Percentiles rank a stretch among this genome's conserved stretches.
These are phyloP conservation scores for Scomber scombrus DNA, from an alignment of 2,113 vertebrate species.

Conservation along the genomic window DNA sequence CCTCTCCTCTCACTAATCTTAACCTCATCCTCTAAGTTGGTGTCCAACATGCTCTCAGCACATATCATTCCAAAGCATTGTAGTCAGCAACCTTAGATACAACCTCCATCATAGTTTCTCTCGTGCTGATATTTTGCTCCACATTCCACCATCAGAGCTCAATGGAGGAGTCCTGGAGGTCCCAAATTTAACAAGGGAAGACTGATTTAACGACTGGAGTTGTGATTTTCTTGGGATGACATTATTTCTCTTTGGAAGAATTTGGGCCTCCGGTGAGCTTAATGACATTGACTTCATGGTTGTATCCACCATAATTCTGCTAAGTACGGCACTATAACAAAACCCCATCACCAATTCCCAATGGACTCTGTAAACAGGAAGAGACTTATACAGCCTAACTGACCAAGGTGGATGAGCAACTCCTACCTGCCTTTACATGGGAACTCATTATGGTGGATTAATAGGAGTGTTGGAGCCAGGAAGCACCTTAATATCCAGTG, in stretches of 20 bases:
- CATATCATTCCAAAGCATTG: conserved; percentile 5
- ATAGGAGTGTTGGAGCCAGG: conserved; percentile 34
- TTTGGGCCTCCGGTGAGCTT: conserved; percentile 35
- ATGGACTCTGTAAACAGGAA: conserved; percentile 39
- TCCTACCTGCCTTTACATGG: conserved; percentile 26
- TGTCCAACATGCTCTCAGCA: conserved; percentile 15
- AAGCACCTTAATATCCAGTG: conserved; percentile 64
- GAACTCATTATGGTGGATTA: conserved; percentile 26
- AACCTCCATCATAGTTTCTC: conserved; percentile 2
- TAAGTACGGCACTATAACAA: conserved; percentile 31
- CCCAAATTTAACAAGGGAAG: background rate
- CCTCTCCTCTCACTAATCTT: background rate
- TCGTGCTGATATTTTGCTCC: conserved; percentile 22
- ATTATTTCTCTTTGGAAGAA: conserved; percentile 13
- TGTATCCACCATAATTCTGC: conserved; percentile 34
- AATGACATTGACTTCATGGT: conserved; percentile 45
- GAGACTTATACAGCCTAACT: conserved; percentile 63
- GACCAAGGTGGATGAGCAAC: conserved; percentile 16
- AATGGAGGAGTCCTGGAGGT: conserved; percentile 48
- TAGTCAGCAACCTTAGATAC: conserved; percentile 6
- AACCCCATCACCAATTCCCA: conserved; percentile 12
- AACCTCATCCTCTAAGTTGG: background rate
- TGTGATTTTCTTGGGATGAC: conserved; percentile 18
- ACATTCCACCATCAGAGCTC: conserved; percentile 46
- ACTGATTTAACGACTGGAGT: background rate